Conservation (phyloP, 2,888 invertebrate species). For the Microplitis manilae region DNA sequence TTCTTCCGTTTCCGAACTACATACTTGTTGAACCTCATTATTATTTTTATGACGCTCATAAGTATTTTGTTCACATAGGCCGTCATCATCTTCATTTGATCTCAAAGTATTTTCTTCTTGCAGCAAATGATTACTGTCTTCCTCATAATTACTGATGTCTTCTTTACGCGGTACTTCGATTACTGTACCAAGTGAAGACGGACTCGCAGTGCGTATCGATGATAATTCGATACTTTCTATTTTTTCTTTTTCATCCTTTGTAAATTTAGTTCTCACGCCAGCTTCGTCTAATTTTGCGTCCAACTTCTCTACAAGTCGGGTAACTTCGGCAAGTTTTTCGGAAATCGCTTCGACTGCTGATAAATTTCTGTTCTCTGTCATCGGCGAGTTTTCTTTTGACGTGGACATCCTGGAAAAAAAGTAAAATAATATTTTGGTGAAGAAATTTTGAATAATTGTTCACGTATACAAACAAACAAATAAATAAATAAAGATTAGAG, state of each 20-base stretch:
- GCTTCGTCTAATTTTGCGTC: constrained; percentile 73
- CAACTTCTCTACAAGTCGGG: constrained; percentile 79
- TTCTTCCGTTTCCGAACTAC: constrained; percentile 71
- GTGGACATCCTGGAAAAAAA: constrained; percentile 62
- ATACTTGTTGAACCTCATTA: constrained; percentile 22
- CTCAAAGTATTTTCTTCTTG: too few species aligned
- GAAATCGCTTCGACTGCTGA: constrained; percentile 80
- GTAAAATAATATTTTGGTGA: not conserved
- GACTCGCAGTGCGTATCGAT: not conserved
- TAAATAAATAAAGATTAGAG: not conserved
- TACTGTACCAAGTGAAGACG: constrained; percentile 13
- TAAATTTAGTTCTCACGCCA: constrained; percentile 63
- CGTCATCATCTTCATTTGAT: not conserved
- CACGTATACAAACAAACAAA: not conserved
- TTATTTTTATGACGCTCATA: not conserved
- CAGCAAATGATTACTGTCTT: too few species aligned
- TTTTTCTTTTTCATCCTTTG: constrained; percentile 52
- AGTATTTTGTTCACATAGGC: constrained; percentile 7
- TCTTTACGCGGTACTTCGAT: not conserved
- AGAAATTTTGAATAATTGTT: not conserved
- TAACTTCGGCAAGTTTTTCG: constrained; percentile 78
- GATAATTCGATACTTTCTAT: constrained; percentile 30
- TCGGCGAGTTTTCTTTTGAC: constrained; percentile 45
- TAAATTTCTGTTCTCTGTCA: constrained; percentile 69
- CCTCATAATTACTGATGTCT: not conserved